Evolutionary conservation across 2,797 vertebrate species (phyloP).

Genomic region (Oreonectes daqikongensis): DNA sequence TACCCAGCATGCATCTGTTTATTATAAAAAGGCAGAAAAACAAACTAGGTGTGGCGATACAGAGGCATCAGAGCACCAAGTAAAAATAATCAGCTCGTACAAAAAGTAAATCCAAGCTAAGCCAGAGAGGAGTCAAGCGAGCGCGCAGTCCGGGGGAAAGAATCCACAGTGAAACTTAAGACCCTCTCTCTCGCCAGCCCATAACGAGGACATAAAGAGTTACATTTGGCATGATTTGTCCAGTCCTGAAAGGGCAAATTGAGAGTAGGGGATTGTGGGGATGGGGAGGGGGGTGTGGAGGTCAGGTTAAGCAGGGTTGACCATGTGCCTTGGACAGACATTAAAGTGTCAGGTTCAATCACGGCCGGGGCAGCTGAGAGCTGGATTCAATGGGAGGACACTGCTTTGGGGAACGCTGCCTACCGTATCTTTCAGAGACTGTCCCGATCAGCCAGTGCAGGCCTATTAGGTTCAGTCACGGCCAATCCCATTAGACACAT

Average conservation of each 20-base stretch:
- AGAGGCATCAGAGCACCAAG: slow-evolving; percentile 57
- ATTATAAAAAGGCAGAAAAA: slow-evolving; percentile 24
- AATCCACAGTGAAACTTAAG: slow-evolving; percentile 73
- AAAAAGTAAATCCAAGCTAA: slow-evolving; percentile 66
- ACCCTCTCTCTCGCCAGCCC: slow-evolving; percentile 60
- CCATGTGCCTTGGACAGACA: slow-evolving; percentile 81
- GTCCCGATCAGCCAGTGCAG: slow-evolving; percentile 70
- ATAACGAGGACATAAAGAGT: slow-evolving; percentile 85
- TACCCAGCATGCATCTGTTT: slow-evolving; percentile 53
- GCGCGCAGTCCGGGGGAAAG: slow-evolving; percentile 61
- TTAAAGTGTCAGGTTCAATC: slow-evolving; percentile 87
- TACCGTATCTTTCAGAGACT: slow-evolving; percentile 76
- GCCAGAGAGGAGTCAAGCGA: slow-evolving; percentile 46
- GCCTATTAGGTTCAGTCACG: slow-evolving; percentile 82
- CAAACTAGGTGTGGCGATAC: slow-evolving; percentile 51
- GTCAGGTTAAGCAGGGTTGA: slow-evolving; percentile 83
- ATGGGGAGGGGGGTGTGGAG: slow-evolving; percentile 66
- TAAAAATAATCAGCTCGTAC: slow-evolving; percentile 61
- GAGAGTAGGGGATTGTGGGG: slow-evolving; percentile 70
- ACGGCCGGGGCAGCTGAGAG: slow-evolving; percentile 79
- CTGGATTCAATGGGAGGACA: slow-evolving; percentile 78
- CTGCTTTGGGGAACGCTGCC: slow-evolving; percentile 74
- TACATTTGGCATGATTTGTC: slow-evolving; percentile 84
- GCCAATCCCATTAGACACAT: slow-evolving; percentile 86
- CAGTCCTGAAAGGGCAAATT: slow-evolving; percentile 80